A percentile compares a stretch with the other conserved stretches of the same genome.
Evolutionary conservation across 2,113 vertebrate genomes (phyloP).

Genomic region (Microcebus lehilahytsara): DNA sequence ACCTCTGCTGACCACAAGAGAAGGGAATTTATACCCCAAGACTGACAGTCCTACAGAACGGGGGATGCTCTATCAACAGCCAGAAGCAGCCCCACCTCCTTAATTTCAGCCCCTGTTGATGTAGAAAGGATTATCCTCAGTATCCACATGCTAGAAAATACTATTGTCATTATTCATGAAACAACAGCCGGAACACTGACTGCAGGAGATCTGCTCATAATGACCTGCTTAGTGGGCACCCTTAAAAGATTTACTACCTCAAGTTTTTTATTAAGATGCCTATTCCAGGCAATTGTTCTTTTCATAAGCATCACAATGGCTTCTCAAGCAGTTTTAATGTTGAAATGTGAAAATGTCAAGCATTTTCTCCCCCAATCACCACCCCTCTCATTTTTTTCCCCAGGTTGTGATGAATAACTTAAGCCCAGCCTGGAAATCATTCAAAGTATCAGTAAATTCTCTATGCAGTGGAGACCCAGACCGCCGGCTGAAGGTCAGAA

Average conservation of each 20-base stretch:
- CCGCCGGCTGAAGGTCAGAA: conserved; percentile 93
- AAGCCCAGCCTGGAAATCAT: conserved; percentile 97
- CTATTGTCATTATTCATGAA: background rate
- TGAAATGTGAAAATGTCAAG: conserved; percentile 52
- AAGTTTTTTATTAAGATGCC: background rate
- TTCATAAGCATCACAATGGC: background rate
- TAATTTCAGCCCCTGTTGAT: background rate
- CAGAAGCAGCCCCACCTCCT: background rate
- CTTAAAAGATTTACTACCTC: background rate
- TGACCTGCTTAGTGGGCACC: background rate
- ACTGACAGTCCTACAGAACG: background rate
- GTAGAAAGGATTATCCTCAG: background rate
- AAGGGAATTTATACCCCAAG: background rate
- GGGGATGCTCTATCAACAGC: background rate
- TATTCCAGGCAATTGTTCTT: background rate
- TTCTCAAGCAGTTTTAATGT: conserved; percentile 56
- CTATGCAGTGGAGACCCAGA: conserved; percentile 97
- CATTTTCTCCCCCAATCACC: background rate
- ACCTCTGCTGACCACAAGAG: background rate
- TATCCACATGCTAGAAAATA: background rate
- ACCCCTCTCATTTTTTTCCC: conserved; percentile 60
- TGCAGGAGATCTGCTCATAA: background rate
- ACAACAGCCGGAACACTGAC: background rate
- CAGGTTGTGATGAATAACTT: conserved; percentile 99
- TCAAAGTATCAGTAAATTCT: conserved; percentile 98